Base-by-base conservation (phyloP, 2,888 invertebrate genomes). In the Anthoptus insignis region DNA sequence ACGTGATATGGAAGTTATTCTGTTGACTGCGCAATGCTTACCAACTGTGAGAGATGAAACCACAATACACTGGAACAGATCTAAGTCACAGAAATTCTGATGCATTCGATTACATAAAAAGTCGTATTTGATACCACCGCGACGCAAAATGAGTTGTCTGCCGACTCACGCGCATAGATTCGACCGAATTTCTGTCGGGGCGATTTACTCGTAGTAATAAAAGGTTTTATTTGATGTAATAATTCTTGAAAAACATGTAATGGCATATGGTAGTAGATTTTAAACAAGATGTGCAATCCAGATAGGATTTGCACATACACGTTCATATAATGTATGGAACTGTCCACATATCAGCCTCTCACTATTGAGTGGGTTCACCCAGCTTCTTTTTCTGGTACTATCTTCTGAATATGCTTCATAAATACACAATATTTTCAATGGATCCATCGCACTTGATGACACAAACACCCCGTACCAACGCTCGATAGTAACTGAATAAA, bases 391-490 rank as follows among this genome's bases (percentile, higher is more conserved):
- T 50, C 49, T 49, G 49, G 21, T 11, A 45, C 21, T 11, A 21
- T 45, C 45, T 45, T 45, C 45, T 21, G 21, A 27, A 27, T 27
- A 68, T 64, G 65, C 64, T 64, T 67, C 67, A 24, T 67, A 67
- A 67, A 64, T 64, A 56, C 65, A 61, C 65, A 68, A 59, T 50
- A 64, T 59, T 68, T 65, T 60, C 59, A 66, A 66, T 50, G 64
- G 64, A 53, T 66, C 64, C 68, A 68, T 66, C 29, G 64, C 59
- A 68, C 57, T 27, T 27, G 27, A 27, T 27, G 64, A 64, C 67
- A 67, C 67, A 57, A 65, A 60, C 65, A 52, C 52, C 52, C 29
- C 9, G 52, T 52, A 27, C 14, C 14, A 52, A 52, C 52, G 52
- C 13, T 52, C 29, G 32, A 29, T n/a, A 52, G 52, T 29, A 52